phyloP scores from a whole-genome alignment of 2,888 invertebrate genomes.

The Papilio demoleus region DNA sequence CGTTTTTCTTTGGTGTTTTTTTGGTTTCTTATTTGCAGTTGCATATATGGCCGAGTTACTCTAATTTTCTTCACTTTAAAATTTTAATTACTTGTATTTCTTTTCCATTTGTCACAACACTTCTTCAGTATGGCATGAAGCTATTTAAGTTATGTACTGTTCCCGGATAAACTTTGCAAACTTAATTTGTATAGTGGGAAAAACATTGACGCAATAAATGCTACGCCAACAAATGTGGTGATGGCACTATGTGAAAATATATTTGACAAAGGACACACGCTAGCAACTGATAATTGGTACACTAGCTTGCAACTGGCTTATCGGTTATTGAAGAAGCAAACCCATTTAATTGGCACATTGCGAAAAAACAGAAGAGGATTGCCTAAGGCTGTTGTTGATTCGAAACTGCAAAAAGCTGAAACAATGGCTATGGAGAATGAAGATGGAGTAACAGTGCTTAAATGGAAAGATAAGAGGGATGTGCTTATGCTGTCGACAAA shows the following conservation, averaged over 20 bases:
- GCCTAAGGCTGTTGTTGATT: conserved; percentile 51
- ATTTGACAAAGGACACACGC: conserved; percentile 52
- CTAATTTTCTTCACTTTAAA: too few relatives aligned
- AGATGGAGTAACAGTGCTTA: conserved; percentile 49
- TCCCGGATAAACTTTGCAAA: too few relatives aligned
- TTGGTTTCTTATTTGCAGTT: too few relatives aligned
- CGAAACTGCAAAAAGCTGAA: conserved; percentile 52
- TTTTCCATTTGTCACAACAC: too few relatives aligned
- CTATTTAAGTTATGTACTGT: too few relatives aligned
- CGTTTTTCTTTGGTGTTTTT: too few relatives aligned
- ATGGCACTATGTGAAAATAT: conserved; percentile 38
- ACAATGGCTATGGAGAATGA: conserved; percentile 50
- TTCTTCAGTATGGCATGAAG: too few relatives aligned
- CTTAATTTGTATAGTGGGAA: too few relatives aligned
- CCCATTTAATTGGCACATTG: conserved; percentile 56
- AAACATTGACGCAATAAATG: conserved; percentile 33
- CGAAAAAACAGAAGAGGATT: conserved; percentile 54
- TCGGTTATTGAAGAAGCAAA: conserved; percentile 51
- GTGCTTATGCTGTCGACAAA: too few relatives aligned
- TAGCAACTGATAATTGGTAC: conserved; percentile 55
- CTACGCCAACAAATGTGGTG: too few relatives aligned
- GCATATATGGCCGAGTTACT: too few relatives aligned
- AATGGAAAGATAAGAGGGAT: conserved; percentile 52
- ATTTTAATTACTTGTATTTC: too few relatives aligned
- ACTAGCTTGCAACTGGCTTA: conserved; percentile 54